Evolutionary conservation across 92 coral and sea anemone genomes (phyloP), one percentile per base, ranked within the genome.

Genomic region (Paramuricea clavata): DNA sequence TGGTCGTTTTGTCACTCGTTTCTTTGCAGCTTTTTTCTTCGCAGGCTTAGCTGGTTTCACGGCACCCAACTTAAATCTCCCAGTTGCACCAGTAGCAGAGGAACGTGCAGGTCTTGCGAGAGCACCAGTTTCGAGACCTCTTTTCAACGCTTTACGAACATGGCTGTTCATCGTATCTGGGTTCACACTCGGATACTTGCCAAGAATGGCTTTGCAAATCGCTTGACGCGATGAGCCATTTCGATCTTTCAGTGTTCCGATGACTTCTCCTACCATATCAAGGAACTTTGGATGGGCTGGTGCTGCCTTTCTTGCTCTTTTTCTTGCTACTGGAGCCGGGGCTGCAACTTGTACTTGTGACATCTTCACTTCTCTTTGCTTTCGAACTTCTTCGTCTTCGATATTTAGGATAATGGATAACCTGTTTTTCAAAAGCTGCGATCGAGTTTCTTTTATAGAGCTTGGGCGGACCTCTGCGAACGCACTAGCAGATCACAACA

Each of bases 181-280:
- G 26, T 54, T 54, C 27, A 54, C 62, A 21, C 62, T 54, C 4
- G 62, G 62, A 54, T 54, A 54, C 27, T 54, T 54, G 62, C 62
- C 62, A 54, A 54, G 62, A 19, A 54, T 54, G 1, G 11, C 62
- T 23, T 54, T 54, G 62, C 62, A 54, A 21, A 54, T 54, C 4
- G 62, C 62, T 54, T 54, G 62, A 54, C 62, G 62, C 11, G 62
- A 54, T 54, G 62, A 54, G 19, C 62, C 62, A 54, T 54, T 54
- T 19, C 62, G 23, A 21, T 54, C 62, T 54, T 54, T 54, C 11
- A 54, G 17, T 54, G 62, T 54, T 54, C 62, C 62, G 27, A 54
- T 54, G 26, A 23, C 62, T 10, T 54, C 62, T 54, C 11, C 11
- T 10, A 54, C 62, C 62, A 54, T 54, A 54, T 54, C 62, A 54